phyloP scores from a whole-genome alignment of 1,140 invertebrate genomes.

The Lanistes nyassanus region DNA sequence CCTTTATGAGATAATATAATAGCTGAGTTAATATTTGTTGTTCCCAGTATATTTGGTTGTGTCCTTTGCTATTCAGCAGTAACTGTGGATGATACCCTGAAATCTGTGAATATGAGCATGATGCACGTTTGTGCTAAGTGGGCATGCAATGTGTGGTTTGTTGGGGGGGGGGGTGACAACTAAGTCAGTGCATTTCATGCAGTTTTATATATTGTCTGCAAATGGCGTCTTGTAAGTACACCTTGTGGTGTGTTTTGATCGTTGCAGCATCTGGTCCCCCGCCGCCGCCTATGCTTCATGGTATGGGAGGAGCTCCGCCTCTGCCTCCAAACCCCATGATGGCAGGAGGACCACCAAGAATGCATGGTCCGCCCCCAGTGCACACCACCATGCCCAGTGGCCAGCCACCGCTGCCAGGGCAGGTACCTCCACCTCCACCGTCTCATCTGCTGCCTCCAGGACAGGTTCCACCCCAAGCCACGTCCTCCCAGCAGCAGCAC shows the following conservation, averaged over 20 bases:
- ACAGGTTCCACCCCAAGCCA: neutral
- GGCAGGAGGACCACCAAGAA: neutral
- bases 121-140: no score
- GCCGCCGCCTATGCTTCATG: conserved; percentile 28
- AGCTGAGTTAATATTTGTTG: no score
- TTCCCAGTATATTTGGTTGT: no score
- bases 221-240: no score
- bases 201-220: no score
- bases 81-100: no score
- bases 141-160: no score
- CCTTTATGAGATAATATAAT: no score
- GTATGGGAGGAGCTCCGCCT: conserved; percentile 13
- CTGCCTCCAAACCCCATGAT: neutral
- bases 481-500: conserved; percentile 10
- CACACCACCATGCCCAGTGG: conserved; percentile 4
- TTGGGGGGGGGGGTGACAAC: no score
- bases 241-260: neutral
- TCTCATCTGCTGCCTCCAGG: conserved; percentile 4
- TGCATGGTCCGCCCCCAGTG: neutral
- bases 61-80: no score
- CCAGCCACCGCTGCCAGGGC: neutral
- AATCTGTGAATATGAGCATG: no score
- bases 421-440: neutral
- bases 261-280: conserved; percentile 16
- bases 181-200: neutral